Base-by-base conservation (phyloP, 53 echinoderm and acorn worm genomes). In the Paracentrotus lividus region DNA sequence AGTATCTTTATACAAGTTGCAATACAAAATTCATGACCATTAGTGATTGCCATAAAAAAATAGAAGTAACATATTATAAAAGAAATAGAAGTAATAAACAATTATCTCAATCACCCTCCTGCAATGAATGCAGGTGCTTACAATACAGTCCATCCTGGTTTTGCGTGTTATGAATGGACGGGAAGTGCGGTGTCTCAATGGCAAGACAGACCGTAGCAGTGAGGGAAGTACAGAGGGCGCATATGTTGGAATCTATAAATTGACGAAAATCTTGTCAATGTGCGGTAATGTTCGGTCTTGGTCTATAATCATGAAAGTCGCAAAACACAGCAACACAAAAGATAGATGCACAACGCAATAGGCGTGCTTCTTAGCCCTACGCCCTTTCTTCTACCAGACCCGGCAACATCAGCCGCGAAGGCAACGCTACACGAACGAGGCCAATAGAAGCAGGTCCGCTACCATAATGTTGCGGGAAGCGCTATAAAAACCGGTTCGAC, bases 191-290 rank as follows among this genome's bases (percentile, higher is more conserved):
- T n/a, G n/a, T 81, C 95, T 14, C 95, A 95, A 29, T 96, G 96
- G 96, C 96, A 96, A 31, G n/a, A n/a, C 93, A 96, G 49, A 91
- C 91, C 85, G 96, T 67, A 75, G 72, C 66, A 93, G 93, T 31
- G 78, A 92, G 40, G 96, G 96, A 2, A 85, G 60, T 47, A 90
- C 85, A 16, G 72, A 91, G 75, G 96, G 96, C 16, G 88, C 96
- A 18, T 96, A n/a, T n/a, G 96, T 55, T 96, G 95, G 93, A 88
- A n/a, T 96, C 77, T 96, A 96, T 90, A 93, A 94, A n/a, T n/a
- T 89, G 86, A 93, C 29, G 57, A 77, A 49, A 94, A 76, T 23
- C 90, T 97, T n/a, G 8, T 94, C 94, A 9, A 86, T 92, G 88
- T 93, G 96, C n/a, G n/a, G n/a, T n/a, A 33, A 92, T 95, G 64